Evolutionary conservation across 37 sponge, comb jelly and placozoan genomes (phyloP).

Genomic region (Oopsacas minuta): DNA sequence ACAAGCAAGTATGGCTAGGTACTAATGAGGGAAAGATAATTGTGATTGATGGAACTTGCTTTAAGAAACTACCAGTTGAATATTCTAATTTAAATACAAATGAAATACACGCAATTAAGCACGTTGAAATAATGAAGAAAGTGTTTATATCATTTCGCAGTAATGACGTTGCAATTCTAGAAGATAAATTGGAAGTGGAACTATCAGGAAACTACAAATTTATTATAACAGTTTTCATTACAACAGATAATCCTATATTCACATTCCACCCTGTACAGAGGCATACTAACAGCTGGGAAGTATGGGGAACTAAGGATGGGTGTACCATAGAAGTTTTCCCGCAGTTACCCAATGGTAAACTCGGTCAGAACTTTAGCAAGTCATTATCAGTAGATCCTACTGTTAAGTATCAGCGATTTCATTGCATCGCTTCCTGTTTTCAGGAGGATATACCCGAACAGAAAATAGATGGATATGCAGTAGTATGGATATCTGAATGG

Average conservation of each 20-base stretch:
- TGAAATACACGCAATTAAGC: background rate
- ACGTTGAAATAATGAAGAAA: background rate
- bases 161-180: background rate
- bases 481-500: conserved; percentile 7
- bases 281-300: background rate
- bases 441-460: background rate
- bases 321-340: background rate
- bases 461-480: background rate
- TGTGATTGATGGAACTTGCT: background rate
- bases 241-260: background rate
- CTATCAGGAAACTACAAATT: background rate
- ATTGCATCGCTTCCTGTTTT: conserved; percentile 1
- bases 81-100: background rate
- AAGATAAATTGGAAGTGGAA: background rate
- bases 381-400: background rate
- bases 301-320: background rate
- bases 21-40: background rate
- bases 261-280: background rate
- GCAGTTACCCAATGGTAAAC: background rate
- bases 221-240: background rate
- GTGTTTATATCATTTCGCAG: background rate
- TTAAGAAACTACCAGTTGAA: background rate
- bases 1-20: conserved; percentile 17
- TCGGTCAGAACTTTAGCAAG: background rate
- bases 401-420: background rate